These are phyloP conservation scores for Pachydiplax longipennis DNA, from an alignment of 2,888 invertebrate species.

Conservation along the genomic window DNA sequence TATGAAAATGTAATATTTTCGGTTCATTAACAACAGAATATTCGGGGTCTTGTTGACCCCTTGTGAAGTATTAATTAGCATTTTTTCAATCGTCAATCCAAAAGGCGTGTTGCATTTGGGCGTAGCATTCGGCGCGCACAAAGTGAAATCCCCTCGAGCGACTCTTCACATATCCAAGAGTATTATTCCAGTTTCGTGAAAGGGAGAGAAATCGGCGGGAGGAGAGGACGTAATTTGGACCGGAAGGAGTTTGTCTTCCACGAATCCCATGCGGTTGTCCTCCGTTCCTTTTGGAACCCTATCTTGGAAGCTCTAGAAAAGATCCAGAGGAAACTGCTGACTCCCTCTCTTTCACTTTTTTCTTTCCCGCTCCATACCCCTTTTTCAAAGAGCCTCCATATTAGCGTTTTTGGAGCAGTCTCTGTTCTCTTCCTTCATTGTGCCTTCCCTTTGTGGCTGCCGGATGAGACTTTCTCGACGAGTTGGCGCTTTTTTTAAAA, in stretches of 20 bases:
- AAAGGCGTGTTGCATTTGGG: background rate
- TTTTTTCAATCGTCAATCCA: too few species aligned
- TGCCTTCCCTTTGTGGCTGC: background rate
- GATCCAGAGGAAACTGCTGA: conserved; percentile 24
- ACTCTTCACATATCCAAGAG: background rate
- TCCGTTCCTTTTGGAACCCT: conserved; percentile 28
- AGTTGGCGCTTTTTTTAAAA: too few species aligned
- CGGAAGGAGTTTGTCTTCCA: conserved; percentile 44
- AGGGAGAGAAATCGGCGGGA: background rate
- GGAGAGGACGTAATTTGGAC: conserved; percentile 39
- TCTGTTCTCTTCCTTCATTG: conserved; percentile 9
- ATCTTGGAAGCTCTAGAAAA: conserved; percentile 27
- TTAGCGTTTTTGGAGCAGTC: conserved; percentile 30
- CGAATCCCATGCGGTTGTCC: conserved; percentile 42
- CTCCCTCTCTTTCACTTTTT: background rate
- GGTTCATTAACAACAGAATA: too few species aligned
- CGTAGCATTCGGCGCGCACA: background rate
- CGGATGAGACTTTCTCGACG: too few species aligned
- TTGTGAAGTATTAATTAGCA: too few species aligned
- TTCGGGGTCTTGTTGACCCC: too few species aligned
- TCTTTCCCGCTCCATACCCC: background rate
- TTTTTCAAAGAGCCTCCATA: conserved; percentile 25
- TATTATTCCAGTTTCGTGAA: conserved; percentile 19
- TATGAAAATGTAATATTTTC: too few species aligned
- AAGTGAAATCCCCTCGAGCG: background rate